These are phyloP conservation scores for Rhamnusium bicolor DNA, from an alignment of 2,888 invertebrate species.

Conservation along the genomic window DNA sequence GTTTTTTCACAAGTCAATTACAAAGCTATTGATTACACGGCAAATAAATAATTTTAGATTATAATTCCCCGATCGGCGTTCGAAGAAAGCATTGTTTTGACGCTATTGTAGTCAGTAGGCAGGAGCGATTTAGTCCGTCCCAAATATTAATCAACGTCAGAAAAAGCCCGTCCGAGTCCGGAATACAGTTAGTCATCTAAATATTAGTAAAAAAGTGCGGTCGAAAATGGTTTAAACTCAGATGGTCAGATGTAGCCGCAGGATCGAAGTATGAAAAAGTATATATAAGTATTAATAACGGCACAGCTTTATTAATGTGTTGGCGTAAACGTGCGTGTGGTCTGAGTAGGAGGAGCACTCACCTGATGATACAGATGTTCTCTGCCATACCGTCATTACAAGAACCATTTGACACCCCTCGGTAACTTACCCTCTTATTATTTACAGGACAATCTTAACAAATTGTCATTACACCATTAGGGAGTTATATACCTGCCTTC, in stretches of 20 bases:
- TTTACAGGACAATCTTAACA: slow-evolving; percentile 42
- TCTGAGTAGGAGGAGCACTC: slow-evolving; percentile 64
- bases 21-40: slow-evolving; percentile 35
- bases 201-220: background rate
- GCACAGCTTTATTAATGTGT: slow-evolving; percentile 70
- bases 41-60: slow-evolving; percentile 54
- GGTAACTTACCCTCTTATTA: slow-evolving; percentile 55
- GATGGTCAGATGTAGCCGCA: slow-evolving; percentile 42
- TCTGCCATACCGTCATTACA: slow-evolving; percentile 43
- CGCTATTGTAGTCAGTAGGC: slow-evolving; percentile 68
- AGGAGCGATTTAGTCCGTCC: slow-evolving; percentile 66
- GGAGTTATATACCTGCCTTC: slow-evolving; percentile 45
- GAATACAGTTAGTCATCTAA: slow-evolving; percentile 57
- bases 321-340: slow-evolving; percentile 69
- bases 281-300: slow-evolving; percentile 70
- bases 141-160: slow-evolving; percentile 70
- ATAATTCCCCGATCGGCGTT: slow-evolving; percentile 58
- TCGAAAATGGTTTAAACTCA: background rate
- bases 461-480: slow-evolving; percentile 36
- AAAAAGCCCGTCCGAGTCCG: slow-evolving; percentile 62
- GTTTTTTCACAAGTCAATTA: slow-evolving; percentile 12
- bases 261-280: slow-evolving; percentile 67
- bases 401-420: slow-evolving; percentile 61
- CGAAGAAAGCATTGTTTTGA: slow-evolving; percentile 65
- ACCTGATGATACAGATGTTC: slow-evolving; percentile 66